phyloP scores from a whole-genome alignment of 1,140 invertebrate genomes.

The Portunus trituberculatus region DNA sequence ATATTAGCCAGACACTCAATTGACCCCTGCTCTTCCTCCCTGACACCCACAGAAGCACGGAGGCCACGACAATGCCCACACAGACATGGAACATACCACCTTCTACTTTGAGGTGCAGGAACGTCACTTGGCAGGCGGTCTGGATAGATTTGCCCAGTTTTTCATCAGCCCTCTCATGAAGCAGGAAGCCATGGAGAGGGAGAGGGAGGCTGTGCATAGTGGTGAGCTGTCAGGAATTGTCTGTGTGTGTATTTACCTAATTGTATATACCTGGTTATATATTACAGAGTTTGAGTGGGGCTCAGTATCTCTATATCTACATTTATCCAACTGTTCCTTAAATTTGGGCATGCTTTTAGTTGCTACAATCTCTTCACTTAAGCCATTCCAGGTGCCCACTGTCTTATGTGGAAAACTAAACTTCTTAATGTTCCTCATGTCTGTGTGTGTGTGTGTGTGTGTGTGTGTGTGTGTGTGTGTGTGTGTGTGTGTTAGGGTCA shows the following conservation, averaged over 20 bases:
- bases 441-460: too few species aligned
- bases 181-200: conserved; percentile 91
- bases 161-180: conserved; percentile 95
- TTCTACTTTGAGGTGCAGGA: conserved; percentile 93
- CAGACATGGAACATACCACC: conserved; percentile 93
- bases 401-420: too few species aligned
- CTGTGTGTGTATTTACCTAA: too few species aligned
- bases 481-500: too few species aligned
- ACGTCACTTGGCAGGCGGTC: conserved; percentile 89
- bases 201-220: conserved; percentile 95
- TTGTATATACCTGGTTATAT: not conserved
- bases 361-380: too few species aligned
- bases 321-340: too few species aligned
- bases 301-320: too few species aligned
- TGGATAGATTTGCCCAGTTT: conserved; percentile 94
- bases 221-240: conserved; percentile 82
- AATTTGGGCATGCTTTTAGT: too few species aligned
- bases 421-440: too few species aligned
- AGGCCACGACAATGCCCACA: conserved; percentile 93
- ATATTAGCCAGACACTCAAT: not conserved
- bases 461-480: too few species aligned
- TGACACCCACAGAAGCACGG: conserved; percentile 81
- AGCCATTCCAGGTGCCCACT: too few species aligned
- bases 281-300: too few species aligned
- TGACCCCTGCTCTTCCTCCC: not conserved